phyloP scores from a whole-genome alignment of 2,113 vertebrate genomes.

The Sinocyclocheilus anshuiensis region DNA sequence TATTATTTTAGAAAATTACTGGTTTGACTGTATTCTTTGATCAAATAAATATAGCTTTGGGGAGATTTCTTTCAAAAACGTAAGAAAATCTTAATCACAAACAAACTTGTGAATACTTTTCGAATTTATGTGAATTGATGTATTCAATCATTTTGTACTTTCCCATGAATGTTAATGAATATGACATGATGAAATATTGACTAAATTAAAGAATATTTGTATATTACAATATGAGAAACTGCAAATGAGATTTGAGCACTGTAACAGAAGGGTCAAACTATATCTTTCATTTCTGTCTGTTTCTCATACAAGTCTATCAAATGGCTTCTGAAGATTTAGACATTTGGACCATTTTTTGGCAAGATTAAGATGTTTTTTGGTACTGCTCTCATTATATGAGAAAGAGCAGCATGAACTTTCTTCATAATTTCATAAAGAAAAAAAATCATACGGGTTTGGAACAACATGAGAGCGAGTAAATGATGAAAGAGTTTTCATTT shows the following conservation, averaged over 20 bases:
- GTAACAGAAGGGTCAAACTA: neutral
- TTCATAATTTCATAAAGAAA: constrained; percentile 10
- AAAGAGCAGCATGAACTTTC: neutral
- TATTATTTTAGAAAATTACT: neutral
- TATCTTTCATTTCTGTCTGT: neutral
- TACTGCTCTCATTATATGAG: neutral
- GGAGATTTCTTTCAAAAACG: neutral
- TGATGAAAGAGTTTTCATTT: constrained; percentile 18
- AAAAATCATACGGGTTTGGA: neutral
- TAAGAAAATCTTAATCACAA: no score
- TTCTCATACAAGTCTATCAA: neutral
- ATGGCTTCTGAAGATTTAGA: neutral
- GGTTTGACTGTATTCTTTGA: neutral
- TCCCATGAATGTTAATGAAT: neutral
- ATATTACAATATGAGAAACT: no score
- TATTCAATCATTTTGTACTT: neutral
- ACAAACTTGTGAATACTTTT: neutral
- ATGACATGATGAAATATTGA: neutral
- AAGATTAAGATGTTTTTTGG: neutral
- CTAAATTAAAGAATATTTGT: neutral
- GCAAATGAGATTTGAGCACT: neutral
- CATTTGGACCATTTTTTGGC: neutral
- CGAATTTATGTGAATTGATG: neutral
- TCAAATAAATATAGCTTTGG: neutral
- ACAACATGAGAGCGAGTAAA: constrained; percentile 23